Conservation (phyloP, 2,888 invertebrate genomes). For the Dermolepida albohirtum region DNA sequence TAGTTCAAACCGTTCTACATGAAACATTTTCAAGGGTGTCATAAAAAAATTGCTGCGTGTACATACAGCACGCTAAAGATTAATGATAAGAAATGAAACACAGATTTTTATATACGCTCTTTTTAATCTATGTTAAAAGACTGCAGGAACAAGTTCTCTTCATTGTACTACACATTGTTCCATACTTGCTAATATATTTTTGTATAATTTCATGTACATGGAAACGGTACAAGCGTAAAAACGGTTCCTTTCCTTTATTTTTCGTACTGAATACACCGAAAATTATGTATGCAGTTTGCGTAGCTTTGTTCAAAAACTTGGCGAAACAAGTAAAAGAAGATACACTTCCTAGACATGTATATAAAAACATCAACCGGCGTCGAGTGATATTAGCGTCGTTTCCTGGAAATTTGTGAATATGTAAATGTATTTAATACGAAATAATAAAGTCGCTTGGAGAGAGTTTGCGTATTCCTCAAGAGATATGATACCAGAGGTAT, state of each 20-base stretch:
- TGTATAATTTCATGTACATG: neutral
- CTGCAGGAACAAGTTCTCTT: no score
- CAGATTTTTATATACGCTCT: no score
- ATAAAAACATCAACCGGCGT: conserved; percentile 21
- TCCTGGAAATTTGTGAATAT: conserved; percentile 36
- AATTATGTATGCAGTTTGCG: conserved; percentile 20
- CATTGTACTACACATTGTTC: no score
- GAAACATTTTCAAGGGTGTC: no score
- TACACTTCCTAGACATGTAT: conserved; percentile 7
- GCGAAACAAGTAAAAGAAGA: conserved; percentile 10
- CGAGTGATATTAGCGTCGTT: conserved; percentile 11
- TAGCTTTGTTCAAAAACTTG: conserved; percentile 18
- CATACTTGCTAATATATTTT: no score
- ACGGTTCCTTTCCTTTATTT: neutral
- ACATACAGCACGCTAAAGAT: no score
- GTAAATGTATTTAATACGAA: conserved; percentile 28
- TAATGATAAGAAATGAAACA: no score
- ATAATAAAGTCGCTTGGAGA: conserved; percentile 41
- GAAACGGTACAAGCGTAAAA: neutral
- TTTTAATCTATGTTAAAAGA: no score
- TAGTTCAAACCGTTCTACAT: no score
- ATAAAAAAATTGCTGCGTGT: no score
- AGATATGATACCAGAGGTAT: conserved; percentile 44
- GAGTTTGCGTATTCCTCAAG: conserved; percentile 44
- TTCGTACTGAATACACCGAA: neutral